Conservation (phyloP, 2,797 vertebrate species). For the Falco novaeseelandiae region DNA sequence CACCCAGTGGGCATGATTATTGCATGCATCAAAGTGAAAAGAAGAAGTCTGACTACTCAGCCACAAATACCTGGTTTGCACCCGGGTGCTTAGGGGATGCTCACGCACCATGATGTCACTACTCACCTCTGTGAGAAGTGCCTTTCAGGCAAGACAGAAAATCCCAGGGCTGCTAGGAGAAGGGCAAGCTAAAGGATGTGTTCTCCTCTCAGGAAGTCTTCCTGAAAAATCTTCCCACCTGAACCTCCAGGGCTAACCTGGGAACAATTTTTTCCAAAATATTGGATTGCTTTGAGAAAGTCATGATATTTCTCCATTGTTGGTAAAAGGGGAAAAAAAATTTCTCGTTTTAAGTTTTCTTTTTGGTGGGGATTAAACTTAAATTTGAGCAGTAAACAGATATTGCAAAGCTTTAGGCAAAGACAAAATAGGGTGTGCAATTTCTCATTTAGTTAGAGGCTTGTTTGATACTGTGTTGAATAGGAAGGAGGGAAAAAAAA, state of each 20-base stretch:
- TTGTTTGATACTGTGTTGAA: neutral
- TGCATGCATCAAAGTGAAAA: neutral
- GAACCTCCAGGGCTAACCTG: neutral
- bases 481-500: rapidly evolving
- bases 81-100: neutral
- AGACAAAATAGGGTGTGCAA: neutral
- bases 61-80: neutral
- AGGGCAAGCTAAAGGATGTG: neutral
- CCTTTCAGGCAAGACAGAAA: neutral
- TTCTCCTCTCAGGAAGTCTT: neutral
- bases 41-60: neutral
- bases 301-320: neutral
- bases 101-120: neutral
- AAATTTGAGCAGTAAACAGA: neutral
- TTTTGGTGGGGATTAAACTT: neutral
- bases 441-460: neutral
- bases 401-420: neutral
- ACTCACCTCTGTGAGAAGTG: neutral
- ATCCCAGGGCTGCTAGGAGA: neutral
- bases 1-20: neutral
- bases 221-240: neutral
- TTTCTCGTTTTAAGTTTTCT: neutral
- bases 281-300: neutral
- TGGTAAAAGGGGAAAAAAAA: neutral
- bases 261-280: neutral